Percentiles rank a stretch among this genome's conserved stretches.
Evolutionary conservation across 2,113 vertebrate species (phyloP).

Genomic region (Dinomys branickii): DNA sequence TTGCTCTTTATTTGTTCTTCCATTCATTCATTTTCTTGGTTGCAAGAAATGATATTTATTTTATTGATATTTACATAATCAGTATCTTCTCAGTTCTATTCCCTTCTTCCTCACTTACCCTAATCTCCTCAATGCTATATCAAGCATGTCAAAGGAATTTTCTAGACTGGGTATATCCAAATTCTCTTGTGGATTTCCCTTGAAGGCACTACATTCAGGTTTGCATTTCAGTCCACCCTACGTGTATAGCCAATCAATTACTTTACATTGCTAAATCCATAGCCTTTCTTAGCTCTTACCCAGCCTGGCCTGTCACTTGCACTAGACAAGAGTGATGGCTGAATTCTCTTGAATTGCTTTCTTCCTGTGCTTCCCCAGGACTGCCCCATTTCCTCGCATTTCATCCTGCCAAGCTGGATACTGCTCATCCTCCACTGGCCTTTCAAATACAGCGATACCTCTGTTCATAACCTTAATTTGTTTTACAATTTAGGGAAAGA

Average conservation of each 20-base stretch:
- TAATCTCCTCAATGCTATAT: not conserved
- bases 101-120: not conserved
- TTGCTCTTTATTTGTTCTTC: not conserved
- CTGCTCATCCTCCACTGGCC: not conserved
- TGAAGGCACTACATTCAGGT: not conserved
- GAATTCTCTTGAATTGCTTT: not conserved
- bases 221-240: not conserved
- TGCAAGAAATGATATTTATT: no score
- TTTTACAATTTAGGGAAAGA: not conserved
- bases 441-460: not conserved
- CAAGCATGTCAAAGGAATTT: not conserved
- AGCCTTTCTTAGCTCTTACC: not conserved
- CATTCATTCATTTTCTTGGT: not conserved
- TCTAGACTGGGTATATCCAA: not conserved
- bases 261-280: no score
- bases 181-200: not conserved
- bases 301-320: not conserved
- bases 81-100: not conserved
- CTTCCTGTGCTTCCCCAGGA: not conserved
- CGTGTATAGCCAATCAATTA: no score
- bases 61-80: no score
- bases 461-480: not conserved
- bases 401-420: not conserved
- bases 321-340: not conserved
- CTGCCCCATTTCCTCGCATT: not conserved